phyloP scores from a whole-genome alignment of 2,797 vertebrate species.

The Gymnodraco acuticeps region DNA sequence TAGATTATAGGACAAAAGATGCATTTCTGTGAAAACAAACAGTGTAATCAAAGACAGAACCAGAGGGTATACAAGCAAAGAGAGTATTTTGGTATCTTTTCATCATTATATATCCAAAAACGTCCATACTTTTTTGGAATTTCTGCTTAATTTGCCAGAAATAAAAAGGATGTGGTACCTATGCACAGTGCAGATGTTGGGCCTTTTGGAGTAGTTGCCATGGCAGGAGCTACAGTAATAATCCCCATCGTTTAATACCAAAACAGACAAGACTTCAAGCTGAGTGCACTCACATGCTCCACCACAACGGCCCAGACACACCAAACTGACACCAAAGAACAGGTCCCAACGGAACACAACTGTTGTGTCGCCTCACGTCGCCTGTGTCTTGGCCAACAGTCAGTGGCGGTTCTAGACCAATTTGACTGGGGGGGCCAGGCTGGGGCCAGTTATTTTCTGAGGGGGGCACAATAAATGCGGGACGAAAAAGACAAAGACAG shows the following conservation, averaged over 20 bases:
- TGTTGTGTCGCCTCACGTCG: no score
- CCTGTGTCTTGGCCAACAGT: no score
- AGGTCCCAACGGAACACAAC: no score
- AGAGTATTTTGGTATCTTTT: background rate
- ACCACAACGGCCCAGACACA: constrained; percentile 2
- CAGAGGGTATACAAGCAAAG: background rate
- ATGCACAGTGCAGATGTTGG: constrained; percentile 33
- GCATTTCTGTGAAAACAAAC: constrained; percentile 14
- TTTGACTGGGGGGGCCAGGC: no score
- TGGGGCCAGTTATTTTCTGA: no score
- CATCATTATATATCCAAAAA: background rate
- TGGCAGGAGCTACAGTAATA: constrained; percentile 33
- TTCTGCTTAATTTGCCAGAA: background rate
- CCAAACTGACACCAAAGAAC: no score
- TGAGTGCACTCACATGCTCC: constrained; percentile 44
- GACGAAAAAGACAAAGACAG: no score
- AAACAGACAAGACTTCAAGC: constrained; percentile 8
- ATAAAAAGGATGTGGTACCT: constrained; percentile 17
- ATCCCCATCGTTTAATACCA: background rate
- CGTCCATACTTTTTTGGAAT: background rate
- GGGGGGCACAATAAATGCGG: no score
- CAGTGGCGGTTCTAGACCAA: no score
- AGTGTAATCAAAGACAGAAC: background rate
- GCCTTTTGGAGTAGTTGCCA: constrained; percentile 36
- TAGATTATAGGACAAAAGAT: constrained; percentile 21